A percentile compares a stretch with the other conserved stretches of the same genome.
Conservation (phyloP, 2,888 invertebrate species). For the Drosophila greeni region DNA sequence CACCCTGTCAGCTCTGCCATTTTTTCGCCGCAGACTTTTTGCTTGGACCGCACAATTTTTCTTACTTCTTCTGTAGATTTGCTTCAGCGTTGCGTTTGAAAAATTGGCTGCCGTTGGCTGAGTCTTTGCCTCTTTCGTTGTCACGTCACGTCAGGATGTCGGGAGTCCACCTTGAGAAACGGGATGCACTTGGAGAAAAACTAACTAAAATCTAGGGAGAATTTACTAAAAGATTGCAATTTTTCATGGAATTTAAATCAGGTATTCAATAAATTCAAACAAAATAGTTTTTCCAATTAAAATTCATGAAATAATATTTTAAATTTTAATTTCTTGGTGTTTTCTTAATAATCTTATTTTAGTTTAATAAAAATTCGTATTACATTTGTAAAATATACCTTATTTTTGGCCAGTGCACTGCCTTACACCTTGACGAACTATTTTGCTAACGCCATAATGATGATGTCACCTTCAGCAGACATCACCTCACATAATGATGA, state of each 20-base stretch:
- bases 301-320: background rate
- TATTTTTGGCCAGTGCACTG: background rate
- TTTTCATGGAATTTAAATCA: background rate
- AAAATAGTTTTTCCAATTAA: fast-evolving
- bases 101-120: constrained; percentile 59
- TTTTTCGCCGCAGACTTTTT: constrained; percentile 39
- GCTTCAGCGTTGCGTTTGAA: constrained; percentile 56
- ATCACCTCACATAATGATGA: constrained; percentile 45
- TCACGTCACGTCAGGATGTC: constrained; percentile 41
- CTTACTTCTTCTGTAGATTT: constrained; percentile 54
- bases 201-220: background rate
- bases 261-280: background rate
- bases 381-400: background rate
- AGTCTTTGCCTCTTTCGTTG: constrained; percentile 50
- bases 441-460: constrained; percentile 58
- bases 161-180: constrained; percentile 44
- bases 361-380: background rate
- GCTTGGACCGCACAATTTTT: constrained; percentile 75
- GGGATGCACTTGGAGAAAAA: constrained; percentile 16
- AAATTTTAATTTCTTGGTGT: background rate
- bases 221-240: fast-evolving
- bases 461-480: constrained; percentile 64
- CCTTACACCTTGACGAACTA: constrained; percentile 40
- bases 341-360: background rate
- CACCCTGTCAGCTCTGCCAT: constrained; percentile 18